Percentiles rank a stretch among this genome's conserved stretches.
These are phyloP conservation scores for Saguinus midas DNA, from an alignment of 2,113 vertebrate species.

Conservation along the genomic window DNA sequence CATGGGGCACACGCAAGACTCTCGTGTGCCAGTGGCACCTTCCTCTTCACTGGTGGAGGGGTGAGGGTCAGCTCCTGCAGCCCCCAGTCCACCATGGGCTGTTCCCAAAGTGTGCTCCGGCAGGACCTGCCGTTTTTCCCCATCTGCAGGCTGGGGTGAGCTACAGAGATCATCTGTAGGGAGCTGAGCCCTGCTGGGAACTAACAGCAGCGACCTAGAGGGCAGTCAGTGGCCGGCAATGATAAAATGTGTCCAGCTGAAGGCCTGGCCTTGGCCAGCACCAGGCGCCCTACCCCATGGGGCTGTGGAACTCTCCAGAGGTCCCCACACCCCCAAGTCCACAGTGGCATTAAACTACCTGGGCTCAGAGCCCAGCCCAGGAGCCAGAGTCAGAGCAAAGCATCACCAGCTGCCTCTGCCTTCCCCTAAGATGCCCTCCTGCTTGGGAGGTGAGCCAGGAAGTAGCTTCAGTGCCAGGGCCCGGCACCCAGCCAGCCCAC, in stretches of 20 bases:
- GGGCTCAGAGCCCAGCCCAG: not conserved
- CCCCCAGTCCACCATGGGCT: conserved; percentile 26
- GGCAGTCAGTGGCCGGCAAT: conserved; percentile 68
- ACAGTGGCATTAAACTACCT: not conserved
- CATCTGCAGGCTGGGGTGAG: conserved; percentile 53
- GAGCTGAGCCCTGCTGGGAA: conserved; percentile 48
- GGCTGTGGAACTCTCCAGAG: not conserved
- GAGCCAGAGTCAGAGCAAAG: not conserved
- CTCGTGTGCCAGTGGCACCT: fast-evolving
- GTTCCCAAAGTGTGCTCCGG: not conserved
- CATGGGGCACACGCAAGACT: fast-evolving
- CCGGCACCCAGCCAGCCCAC: fast-evolving
- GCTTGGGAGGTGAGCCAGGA: not conserved
- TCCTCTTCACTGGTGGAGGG: not conserved
- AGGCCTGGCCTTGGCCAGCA: not conserved
- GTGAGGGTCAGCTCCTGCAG: not conserved
- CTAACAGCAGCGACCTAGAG: conserved; percentile 62
- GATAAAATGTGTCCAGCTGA: conserved; percentile 62
- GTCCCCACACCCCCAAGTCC: no score
- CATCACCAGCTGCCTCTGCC: fast-evolving
- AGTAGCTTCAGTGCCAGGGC: not conserved
- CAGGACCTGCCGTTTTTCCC: conserved; percentile 47
- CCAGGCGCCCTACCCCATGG: not conserved
- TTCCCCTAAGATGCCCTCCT: fast-evolving
- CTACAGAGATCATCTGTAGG: conserved; percentile 49